Evolutionary conservation across 1,140 invertebrate species (phyloP).

Genomic region (Coptotermes formosanus): DNA sequence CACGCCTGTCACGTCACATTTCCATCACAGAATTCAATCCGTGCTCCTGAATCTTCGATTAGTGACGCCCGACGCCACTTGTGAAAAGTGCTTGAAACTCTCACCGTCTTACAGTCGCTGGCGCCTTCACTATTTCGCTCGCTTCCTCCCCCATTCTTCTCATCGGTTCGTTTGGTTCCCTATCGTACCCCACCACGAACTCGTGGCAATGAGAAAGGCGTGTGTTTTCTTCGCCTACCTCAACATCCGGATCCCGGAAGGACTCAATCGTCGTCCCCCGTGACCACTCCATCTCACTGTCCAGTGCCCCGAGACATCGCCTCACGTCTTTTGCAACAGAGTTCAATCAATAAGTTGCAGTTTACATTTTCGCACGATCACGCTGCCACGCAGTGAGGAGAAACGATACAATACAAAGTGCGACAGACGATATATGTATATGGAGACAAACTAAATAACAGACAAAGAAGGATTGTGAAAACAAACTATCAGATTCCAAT

Average conservation of each 20-base stretch:
- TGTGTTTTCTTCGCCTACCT: neutral
- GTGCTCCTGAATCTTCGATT: no score
- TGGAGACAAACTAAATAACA: neutral
- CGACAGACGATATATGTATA: neutral
- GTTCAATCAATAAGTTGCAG: neutral
- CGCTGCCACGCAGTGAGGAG: neutral
- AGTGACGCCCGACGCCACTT: neutral
- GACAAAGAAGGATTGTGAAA: neutral
- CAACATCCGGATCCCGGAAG: neutral
- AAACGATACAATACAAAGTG: neutral
- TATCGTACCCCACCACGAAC: neutral
- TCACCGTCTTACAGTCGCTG: neutral
- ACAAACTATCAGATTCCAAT: neutral
- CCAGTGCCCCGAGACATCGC: neutral
- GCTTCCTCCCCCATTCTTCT: neutral
- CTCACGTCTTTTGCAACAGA: slow-evolving; percentile 3
- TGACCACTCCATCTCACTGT: neutral
- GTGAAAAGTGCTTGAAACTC: neutral
- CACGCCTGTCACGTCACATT: no score
- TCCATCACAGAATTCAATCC: no score
- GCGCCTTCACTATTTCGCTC: neutral
- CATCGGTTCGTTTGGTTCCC: neutral
- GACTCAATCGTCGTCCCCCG: neutral
- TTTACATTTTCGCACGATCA: neutral
- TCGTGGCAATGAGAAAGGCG: neutral